Evolutionary conservation across 64 coral and sea anemone species (phyloP), one percentile per base, ranked within the genome.

Genomic region (Platygyra sinensis): DNA sequence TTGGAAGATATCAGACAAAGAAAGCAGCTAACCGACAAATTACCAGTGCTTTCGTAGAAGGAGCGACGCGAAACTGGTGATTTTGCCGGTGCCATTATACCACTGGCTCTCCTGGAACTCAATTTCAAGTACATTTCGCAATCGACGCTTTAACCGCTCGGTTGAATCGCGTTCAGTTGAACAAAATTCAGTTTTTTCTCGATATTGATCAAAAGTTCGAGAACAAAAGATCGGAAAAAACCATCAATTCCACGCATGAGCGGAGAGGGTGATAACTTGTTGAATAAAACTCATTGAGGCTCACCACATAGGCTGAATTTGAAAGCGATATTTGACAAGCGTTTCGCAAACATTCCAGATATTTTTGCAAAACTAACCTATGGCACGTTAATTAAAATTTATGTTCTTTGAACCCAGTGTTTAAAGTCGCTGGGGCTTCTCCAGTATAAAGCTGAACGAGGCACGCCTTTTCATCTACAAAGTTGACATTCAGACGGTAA

Each of bases 191-290:
- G 51, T 54, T 79, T 55, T n/a, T 78, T 78, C 76, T 55, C 49
- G 38, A 85, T n/a, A 17, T 28, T 22, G 32, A 85, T 85, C 50
- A 79, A 79, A 79, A 5, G 24, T 39, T 85, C 32, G 30, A 3
- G 19, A 64, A 83, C 61, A 42, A 83, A 83, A 83, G 80, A 39
- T 67, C 32, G 11, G 20, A 67, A 62, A n/a, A 67, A 51, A 13
- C n/a, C 62, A 13, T 71, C 81, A 10, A 85, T 71, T 85, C 81
- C 60, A 69, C 81, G 81, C 62, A 85, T 52, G 81, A 51, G 62
- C 22, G 81, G 14, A 71, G 13, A 71, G n/a, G 62, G 62, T 7
- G 32, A 46, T 39, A 83, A 69, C 81, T 85, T 85, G 81, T 85
- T 85, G 62, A 85, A 85, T 83, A 72, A 50, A 10, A 24, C 38